Evolutionary conservation across 2,797 vertebrate genomes (phyloP), one percentile per base, ranked within the genome.

Genomic region (Cephalopachus bancanus): DNA sequence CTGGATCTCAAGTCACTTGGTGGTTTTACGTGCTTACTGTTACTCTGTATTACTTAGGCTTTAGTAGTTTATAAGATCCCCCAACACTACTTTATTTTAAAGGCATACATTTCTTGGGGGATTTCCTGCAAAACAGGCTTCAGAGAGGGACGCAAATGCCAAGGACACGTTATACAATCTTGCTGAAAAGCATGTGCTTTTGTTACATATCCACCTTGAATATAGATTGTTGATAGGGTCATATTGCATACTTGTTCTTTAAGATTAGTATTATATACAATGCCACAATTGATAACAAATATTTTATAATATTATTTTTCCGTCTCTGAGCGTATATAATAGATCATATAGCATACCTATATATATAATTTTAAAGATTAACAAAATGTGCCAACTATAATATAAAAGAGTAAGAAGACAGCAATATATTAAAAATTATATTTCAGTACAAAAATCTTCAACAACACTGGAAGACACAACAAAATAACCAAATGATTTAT

Each of bases 31-130:
- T 71, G 91, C 49, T 92, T 89, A 71, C 14, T 12, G 1, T 76
- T 67, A 76, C 1, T 90, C 10, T 51, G 1, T 83, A 72, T 89
- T 83, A 92, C 88, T 85, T 30, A 17, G 37, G n/a, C 90, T 97
- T 95, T 74, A 67, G 86, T 98, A 98, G 24, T 72, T 93, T 90
- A 89, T 95, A 97, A 76, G 37, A 81, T 91, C 53, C 53, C 51
- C 75, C 65, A 88, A 57, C 53, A 91, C n/a, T 33, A 85, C 93
- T 97, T 98, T 79, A 22, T 81, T 94, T 96, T 89, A 90, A 86
- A 95, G 89, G 55, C 59, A 49, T 86, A 49, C 20, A 89, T 94
- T 96, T 94, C 71, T 87, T 79, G 65, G 76, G 67, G 65, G 80
- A 64, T 93, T 97, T 95, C 93, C 64, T 93, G 30, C 20, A 64